A percentile compares a stretch with the other conserved stretches of the same genome.
Evolutionary conservation across 2,113 vertebrate species (phyloP).

Genomic region (Vombatus ursinus): DNA sequence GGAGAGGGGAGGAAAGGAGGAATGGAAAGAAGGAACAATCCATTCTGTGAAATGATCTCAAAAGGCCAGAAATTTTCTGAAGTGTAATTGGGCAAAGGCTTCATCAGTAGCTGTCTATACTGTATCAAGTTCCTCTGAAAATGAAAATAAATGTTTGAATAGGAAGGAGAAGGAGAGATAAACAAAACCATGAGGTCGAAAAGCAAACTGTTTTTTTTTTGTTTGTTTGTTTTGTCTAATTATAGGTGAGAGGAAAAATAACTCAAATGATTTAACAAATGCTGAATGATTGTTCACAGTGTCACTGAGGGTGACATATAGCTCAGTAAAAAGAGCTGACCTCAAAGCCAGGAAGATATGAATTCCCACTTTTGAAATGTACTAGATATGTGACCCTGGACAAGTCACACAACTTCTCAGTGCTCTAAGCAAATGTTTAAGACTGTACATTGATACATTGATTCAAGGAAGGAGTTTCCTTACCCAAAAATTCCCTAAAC

Average conservation of each 20-base stretch:
- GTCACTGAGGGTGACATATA: neutral
- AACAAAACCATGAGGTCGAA: neutral
- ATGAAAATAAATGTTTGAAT: neutral
- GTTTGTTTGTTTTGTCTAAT: neutral
- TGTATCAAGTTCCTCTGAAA: neutral
- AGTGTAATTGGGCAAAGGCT: neutral
- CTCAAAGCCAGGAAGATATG: neutral
- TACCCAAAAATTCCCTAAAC: neutral
- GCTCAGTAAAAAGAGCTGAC: neutral
- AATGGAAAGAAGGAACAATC: neutral
- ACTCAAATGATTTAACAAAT: neutral
- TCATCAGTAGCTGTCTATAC: neutral
- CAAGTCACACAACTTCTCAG: neutral
- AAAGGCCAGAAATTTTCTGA: slow-evolving; percentile 25
- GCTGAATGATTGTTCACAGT: neutral
- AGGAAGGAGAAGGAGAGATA: neutral
- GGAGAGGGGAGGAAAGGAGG: neutral
- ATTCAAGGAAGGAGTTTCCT: neutral
- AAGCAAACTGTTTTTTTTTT: neutral
- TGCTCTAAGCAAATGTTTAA: neutral
- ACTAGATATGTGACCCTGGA: neutral
- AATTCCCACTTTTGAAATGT: neutral
- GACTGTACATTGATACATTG: neutral
- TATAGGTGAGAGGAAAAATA: slow-evolving; percentile 15
- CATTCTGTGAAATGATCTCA: neutral